Base-by-base conservation (phyloP, 2,797 vertebrate genomes). In the Oophaga sylvatica region DNA sequence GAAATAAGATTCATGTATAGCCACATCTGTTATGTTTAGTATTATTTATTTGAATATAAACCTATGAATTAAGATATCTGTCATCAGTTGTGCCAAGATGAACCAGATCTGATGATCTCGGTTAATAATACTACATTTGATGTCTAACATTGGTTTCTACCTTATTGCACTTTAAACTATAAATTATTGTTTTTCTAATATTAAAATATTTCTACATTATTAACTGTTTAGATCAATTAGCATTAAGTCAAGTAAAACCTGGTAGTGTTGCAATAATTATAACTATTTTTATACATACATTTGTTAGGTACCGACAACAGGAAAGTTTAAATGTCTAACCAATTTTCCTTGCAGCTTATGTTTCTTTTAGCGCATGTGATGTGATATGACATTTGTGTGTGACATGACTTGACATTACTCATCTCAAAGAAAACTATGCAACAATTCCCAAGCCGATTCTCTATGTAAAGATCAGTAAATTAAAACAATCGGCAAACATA, bases 351-450 rank as follows among this genome's bases (percentile, higher is more conserved):
- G 13, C 29, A 83, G 68, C 53, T 77, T 77, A 48, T 83, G 56
- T 31, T 83, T 83, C 56, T 83, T 83, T 75, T 57, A 83, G 68
- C 60, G 13, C 31, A 83, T n/a, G 19, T 20, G 31, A 73, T 83
- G 73, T 35, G 81, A 83, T 73, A 57, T 83, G 81, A 41, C 81
- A 75, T 83, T 60, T 60, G 68, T 83, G 26, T 73, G 68, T 75
- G 81, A 73, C 68, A 83, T n/a, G 56, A 75, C 29, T 41, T 41
- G 53, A 71, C 29, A 71, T 71, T 83, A 59, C 41, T 41, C 41
- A 26, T 81, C 80, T 81, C 12, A 81, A 67, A 16, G 56, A 57
- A 83, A 70, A 20, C 16, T 8, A 31, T 79, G 53, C 31, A 48
- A 53, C 9, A 11, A 56, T 56, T 65, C 45, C 63, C n/a, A 82